These are phyloP conservation scores for Cyclargus thomasi DNA, from an alignment of 1,140 invertebrate genomes.

Conservation along the genomic window DNA sequence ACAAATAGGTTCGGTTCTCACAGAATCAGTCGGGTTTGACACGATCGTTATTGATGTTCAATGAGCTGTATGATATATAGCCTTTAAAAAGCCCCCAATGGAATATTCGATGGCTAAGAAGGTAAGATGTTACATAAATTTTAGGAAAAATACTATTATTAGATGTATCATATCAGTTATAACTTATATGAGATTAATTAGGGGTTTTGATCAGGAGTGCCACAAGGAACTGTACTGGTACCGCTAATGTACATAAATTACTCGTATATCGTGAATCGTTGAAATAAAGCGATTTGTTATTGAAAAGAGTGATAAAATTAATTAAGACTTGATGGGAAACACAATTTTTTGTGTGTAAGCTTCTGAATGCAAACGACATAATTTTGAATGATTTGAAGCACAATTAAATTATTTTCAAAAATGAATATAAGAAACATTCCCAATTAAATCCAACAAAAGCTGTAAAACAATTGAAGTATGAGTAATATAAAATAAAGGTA, in stretches of 20 bases:
- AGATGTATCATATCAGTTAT: too few relatives aligned
- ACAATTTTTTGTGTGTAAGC: not conserved
- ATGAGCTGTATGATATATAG: constrained; percentile 12
- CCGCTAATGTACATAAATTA: not conserved
- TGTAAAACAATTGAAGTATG: not conserved
- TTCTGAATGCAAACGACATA: too few relatives aligned
- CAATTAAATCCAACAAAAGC: not conserved
- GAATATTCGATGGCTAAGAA: not conserved
- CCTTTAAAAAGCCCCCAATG: not conserved
- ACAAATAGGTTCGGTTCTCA: constrained; percentile 61
- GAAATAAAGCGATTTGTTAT: not conserved
- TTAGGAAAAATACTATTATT: too few relatives aligned
- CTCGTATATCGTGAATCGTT: not conserved
- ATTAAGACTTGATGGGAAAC: not conserved
- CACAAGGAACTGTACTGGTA: too few relatives aligned
- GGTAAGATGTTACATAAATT: too few relatives aligned
- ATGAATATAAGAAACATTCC: too few relatives aligned
- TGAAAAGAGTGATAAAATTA: not conserved
- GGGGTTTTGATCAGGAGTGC: too few relatives aligned
- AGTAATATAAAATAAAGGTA: not conserved
- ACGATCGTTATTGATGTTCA: constrained; percentile 26
- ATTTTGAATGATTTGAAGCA: too few relatives aligned
- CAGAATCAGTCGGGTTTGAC: constrained; percentile 38
- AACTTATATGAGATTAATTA: too few relatives aligned
- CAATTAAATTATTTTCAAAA: too few relatives aligned